A percentile compares a stretch with the other conserved stretches of the same genome.
Evolutionary conservation across 1,140 invertebrate genomes (phyloP).

Genomic region (Lasaia peninsularis): DNA sequence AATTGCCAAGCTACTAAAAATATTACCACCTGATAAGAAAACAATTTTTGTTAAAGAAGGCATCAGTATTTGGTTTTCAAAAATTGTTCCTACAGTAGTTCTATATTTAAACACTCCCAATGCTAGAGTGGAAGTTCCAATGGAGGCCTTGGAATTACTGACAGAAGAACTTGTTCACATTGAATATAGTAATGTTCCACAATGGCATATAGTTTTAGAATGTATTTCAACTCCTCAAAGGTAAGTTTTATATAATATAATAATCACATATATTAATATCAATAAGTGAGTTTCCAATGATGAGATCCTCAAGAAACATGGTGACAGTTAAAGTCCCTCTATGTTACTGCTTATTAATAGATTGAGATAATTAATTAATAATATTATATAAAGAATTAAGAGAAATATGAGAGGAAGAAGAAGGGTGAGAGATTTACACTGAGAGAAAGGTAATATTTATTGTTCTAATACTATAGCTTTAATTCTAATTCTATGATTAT

Average conservation of each 20-base stretch:
- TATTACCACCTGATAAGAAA: constrained; percentile 46
- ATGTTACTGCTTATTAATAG: too few species aligned
- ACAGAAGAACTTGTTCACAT: constrained; percentile 43
- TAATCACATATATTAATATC: too few species aligned
- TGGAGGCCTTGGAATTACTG: constrained; percentile 50
- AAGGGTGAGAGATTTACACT: too few species aligned
- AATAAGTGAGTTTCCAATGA: too few species aligned
- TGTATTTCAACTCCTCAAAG: constrained; percentile 46
- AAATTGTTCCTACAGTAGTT: constrained; percentile 47
- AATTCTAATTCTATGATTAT: too few species aligned
- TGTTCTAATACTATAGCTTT: too few species aligned
- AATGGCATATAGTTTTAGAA: constrained; percentile 46
- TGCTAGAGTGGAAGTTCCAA: constrained; percentile 21
- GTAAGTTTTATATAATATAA: constrained; percentile 43
- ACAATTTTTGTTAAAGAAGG: constrained; percentile 46
- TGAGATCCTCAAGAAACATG: too few species aligned
- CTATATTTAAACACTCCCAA: constrained; percentile 16
- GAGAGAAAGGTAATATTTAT: too few species aligned
- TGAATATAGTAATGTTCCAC: constrained; percentile 46
- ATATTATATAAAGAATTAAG: too few species aligned
- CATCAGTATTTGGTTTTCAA: constrained; percentile 55
- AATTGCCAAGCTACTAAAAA: constrained; percentile 40
- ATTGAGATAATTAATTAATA: too few species aligned
- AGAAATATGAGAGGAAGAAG: too few species aligned
- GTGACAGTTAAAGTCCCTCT: too few species aligned